A percentile compares a stretch with the other conserved stretches of the same genome.
Evolutionary conservation across 2,888 invertebrate genomes (phyloP).

Genomic region (Drosophila birchii): DNA sequence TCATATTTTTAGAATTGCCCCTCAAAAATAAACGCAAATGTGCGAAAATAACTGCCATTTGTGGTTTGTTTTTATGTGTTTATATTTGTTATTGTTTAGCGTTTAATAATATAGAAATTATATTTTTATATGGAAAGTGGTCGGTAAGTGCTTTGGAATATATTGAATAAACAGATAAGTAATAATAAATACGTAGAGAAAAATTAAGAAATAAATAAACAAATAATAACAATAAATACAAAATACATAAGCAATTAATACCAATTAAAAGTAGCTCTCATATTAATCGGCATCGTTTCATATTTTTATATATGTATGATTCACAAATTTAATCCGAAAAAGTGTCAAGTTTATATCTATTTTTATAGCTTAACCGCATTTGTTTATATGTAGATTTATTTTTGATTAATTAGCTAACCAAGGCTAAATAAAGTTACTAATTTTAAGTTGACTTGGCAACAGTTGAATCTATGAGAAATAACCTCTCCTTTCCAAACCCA

Average conservation of each 20-base stretch:
- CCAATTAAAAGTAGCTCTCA: neutral
- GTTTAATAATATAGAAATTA: neutral
- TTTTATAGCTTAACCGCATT: neutral
- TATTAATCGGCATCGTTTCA: neutral
- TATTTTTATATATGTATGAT: conserved; percentile 4
- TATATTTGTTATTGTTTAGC: conserved; percentile 1
- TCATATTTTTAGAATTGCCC: conserved; percentile 19
- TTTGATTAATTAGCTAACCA: neutral
- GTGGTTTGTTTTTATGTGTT: neutral
- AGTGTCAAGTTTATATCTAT: neutral
- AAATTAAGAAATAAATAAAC: neutral
- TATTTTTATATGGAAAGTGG: neutral
- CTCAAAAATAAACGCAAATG: conserved; percentile 11
- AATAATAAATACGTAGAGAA: neutral
- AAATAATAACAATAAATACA: neutral
- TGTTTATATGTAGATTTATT: neutral
- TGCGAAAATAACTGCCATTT: conserved; percentile 14
- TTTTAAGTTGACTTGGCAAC: conserved; percentile 5
- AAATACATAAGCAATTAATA: neutral
- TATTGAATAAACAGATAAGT: too few species aligned
- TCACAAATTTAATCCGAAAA: neutral
- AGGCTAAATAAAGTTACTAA: conserved; percentile 2
- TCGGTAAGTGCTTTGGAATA: neutral
- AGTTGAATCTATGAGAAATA: neutral
- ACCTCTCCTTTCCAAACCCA: neutral